Evolutionary conservation across 2,113 vertebrate genomes (phyloP).

Genomic region (Oryzias woworae): DNA sequence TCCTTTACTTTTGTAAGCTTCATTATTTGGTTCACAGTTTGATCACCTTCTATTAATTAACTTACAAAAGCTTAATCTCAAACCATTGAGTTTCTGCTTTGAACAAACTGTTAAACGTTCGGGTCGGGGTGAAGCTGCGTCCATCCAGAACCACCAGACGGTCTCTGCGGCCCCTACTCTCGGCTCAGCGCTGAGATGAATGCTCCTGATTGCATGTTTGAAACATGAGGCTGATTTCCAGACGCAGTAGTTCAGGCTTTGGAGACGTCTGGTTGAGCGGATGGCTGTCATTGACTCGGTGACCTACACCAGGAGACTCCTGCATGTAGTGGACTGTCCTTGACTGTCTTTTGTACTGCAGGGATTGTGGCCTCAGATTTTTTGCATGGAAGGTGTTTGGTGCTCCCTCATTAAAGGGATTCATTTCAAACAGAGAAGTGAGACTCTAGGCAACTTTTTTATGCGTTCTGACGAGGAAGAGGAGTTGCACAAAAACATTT

Average conservation of each 20-base stretch:
- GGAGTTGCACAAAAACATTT: not conserved
- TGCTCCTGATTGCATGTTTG: constrained; percentile 59
- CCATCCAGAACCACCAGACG: not conserved
- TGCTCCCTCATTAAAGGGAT: no score
- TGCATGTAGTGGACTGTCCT: not conserved
- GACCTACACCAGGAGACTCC: not conserved
- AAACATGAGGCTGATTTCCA: constrained; percentile 51
- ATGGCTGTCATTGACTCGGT: constrained; percentile 3
- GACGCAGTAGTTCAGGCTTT: constrained; percentile 1
- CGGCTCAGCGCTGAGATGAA: constrained; percentile 38
- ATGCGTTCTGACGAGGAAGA: not conserved
- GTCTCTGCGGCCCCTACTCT: not conserved
- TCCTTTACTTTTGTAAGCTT: no score
- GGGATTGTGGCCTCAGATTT: no score
- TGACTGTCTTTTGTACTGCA: not conserved
- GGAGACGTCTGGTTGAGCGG: not conserved
- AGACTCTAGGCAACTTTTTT: constrained; percentile 14
- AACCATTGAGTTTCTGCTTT: not conserved
- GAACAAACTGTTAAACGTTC: constrained; percentile 25
- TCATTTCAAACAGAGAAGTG: constrained; percentile 1
- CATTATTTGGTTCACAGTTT: no score
- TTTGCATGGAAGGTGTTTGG: no score
- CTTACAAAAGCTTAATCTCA: constrained; percentile 6
- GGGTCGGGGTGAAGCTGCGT: constrained; percentile 10
- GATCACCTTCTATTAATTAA: not conserved